These are phyloP conservation scores for Marcusenius ussheri DNA, from an alignment of 2,113 vertebrate genomes.

Conservation along the genomic window DNA sequence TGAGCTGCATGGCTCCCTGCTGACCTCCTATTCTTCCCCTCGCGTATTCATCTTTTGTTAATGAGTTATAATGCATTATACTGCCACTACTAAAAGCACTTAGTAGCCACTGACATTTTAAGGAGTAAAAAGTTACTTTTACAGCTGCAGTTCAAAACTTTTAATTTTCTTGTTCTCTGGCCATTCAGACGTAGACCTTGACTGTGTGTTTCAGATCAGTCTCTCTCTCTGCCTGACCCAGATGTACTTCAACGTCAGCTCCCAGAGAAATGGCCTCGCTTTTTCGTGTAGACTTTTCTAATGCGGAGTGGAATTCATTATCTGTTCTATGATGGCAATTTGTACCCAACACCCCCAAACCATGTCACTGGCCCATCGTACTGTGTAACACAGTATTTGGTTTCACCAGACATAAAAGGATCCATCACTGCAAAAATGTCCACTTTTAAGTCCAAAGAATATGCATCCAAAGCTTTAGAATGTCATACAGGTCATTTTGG, in stretches of 20 bases:
- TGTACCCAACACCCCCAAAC: neutral
- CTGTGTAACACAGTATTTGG: neutral
- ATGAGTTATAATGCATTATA: neutral
- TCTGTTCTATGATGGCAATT: neutral
- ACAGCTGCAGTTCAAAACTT: neutral
- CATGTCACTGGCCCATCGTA: neutral
- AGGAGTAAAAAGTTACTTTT: neutral
- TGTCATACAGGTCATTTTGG: neutral
- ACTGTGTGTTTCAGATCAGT: neutral
- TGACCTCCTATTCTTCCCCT: neutral
- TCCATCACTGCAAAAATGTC: neutral
- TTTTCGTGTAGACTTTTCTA: neutral
- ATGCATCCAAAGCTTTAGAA: neutral
- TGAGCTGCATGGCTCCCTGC: neutral
- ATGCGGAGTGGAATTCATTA: neutral
- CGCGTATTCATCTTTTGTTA: neutral
- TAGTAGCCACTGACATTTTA: neutral
- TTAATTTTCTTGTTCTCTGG: neutral
- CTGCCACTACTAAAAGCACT: neutral
- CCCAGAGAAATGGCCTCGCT: neutral
- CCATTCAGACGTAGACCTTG: neutral
- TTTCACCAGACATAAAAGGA: neutral
- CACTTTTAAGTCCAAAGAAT: neutral
- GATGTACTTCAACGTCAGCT: neutral
- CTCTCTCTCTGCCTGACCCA: neutral